Conservation (phyloP, 2,113 vertebrate species). For the Cebidichthys violaceus region DNA sequence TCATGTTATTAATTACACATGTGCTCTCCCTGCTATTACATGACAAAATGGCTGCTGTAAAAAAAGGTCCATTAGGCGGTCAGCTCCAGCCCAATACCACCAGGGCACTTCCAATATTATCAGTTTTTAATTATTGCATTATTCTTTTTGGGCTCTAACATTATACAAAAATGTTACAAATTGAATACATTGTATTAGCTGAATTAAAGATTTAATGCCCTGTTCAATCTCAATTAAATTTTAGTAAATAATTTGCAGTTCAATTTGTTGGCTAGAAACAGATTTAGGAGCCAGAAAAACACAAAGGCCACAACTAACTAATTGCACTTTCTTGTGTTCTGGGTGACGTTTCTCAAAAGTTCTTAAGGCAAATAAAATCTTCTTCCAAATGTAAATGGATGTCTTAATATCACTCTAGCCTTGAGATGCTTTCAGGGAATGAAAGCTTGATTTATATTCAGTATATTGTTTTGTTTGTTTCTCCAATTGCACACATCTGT, state of each 20-base stretch:
- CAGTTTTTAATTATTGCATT: not conserved
- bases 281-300: not conserved
- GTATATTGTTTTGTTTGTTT: conserved; percentile 3
- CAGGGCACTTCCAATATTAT: not conserved
- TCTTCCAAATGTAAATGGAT: not conserved
- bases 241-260: not conserved
- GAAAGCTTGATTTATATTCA: not conserved
- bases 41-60: not conserved
- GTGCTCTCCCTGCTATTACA: not conserved
- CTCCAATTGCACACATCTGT: not conserved
- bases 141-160: not conserved
- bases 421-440: conserved; percentile 10
- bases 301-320: not conserved
- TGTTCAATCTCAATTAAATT: not conserved
- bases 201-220: not conserved
- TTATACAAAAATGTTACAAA: not conserved
- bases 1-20: not conserved
- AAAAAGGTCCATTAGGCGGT: not conserved
- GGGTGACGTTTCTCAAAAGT: not conserved
- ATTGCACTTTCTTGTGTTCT: not conserved
- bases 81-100: not conserved
- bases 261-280: not conserved
- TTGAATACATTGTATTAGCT: not conserved
- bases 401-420: not conserved
- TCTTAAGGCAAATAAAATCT: not conserved